Base-by-base conservation (phyloP, 2,113 vertebrate genomes). In the Gorsachius goisagi region DNA sequence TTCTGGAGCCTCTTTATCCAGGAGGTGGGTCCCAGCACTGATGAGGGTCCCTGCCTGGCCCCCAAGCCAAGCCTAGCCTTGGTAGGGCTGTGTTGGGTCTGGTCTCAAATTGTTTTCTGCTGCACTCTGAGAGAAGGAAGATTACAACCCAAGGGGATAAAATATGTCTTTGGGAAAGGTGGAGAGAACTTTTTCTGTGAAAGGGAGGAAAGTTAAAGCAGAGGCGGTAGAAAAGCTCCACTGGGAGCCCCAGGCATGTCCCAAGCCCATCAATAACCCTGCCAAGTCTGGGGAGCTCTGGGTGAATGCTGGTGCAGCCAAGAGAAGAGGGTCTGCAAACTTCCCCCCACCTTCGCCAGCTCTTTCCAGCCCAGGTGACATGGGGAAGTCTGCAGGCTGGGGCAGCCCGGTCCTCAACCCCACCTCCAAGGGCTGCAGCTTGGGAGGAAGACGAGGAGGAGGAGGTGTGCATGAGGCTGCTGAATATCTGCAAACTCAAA, bases 331-430 rank as follows among this genome's bases (percentile, higher is more conserved):
- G 20, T 26, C 30, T 73, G 58, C 17, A 47, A 32, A 22, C 32
- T 12, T 10, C 1, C 15, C 14, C 12, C 11, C 12, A 18, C 47
- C 23, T 12, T 44, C 41, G 15, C 12, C 6, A 6, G 12, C 7
- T 66, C 26, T 28, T 76, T 30, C 39, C 13, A 3, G 35, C 23
- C 30, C 0, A 0, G 16, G 15, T 59, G 39, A 58, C 2, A 0
- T 35, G 30, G 64, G 32, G 32, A 18, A 23, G 32, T 39, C 85
- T 17, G 9, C 33, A 37, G 50, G 14, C 24, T 45, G 74, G 44
- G 32, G 11, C 58, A 50, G 60, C 44, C 55, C 14, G 32, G 49
- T 78, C 33, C 33, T 14, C 44, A 75, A 1, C 6, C 23, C 23
- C 62, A 52, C 14, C 15, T 85, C 30, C 6, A 8, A 19, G 37